phyloP scores from a whole-genome alignment of 2,888 invertebrate species.

The Archaeoteleia sp. region DNA sequence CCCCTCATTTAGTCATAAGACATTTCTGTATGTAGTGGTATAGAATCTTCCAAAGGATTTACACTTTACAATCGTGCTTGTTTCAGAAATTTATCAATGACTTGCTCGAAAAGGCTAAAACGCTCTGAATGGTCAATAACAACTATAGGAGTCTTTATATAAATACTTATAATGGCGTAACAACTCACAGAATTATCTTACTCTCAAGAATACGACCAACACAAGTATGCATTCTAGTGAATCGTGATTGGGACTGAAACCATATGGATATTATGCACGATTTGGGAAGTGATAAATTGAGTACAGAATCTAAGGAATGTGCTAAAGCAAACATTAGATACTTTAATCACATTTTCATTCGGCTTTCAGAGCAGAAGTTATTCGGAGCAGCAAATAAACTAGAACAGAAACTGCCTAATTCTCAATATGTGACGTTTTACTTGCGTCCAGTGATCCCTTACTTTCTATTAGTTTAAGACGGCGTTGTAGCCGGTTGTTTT shows the following conservation, averaged over 20 bases:
- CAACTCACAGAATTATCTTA: slow-evolving; percentile 65
- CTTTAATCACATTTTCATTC: slow-evolving; percentile 58
- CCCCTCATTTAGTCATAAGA: no score
- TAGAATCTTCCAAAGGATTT: slow-evolving; percentile 15
- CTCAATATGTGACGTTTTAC: slow-evolving; percentile 14
- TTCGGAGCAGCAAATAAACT: slow-evolving; percentile 56
- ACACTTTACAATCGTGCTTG: slow-evolving; percentile 9
- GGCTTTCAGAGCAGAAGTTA: slow-evolving; percentile 53
- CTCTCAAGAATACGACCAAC: slow-evolving; percentile 40
- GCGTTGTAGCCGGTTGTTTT: no score
- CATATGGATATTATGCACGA: slow-evolving; percentile 40
- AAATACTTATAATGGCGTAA: slow-evolving; percentile 39
- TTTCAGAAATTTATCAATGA: slow-evolving; percentile 93
- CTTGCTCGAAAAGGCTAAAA: slow-evolving; percentile 91
- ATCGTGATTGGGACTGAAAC: slow-evolving; percentile 44
- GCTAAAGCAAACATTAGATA: slow-evolving; percentile 32
- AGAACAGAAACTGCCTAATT: slow-evolving; percentile 62
- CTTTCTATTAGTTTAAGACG: slow-evolving; percentile 1
- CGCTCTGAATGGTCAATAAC: slow-evolving; percentile 79
- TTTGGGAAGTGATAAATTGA: slow-evolving; percentile 37
- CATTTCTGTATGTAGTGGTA: no score
- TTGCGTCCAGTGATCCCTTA: neutral
- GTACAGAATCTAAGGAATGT: slow-evolving; percentile 40
- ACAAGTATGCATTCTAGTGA: slow-evolving; percentile 44
- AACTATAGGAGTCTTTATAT: slow-evolving; percentile 49